Percentiles rank a stretch among this genome's conserved stretches.
phyloP scores from a whole-genome alignment of 2,113 vertebrate species.

The Silurus asotus region DNA sequence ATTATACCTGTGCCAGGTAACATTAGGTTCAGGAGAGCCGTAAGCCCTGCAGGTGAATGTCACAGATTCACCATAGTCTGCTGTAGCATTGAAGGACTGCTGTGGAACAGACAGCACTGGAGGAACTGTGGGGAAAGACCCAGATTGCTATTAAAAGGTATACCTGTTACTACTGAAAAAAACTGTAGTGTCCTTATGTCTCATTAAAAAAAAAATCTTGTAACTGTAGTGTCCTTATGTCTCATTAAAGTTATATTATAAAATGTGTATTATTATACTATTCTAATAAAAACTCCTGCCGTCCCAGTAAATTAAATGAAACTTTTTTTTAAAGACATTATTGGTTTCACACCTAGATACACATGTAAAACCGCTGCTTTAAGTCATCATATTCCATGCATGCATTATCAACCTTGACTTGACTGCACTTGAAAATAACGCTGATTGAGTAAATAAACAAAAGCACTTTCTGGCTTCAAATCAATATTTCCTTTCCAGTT shows the following conservation, averaged over 20 bases:
- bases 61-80: conserved; percentile 88
- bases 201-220: not conserved
- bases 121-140: conserved; percentile 76
- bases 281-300: not conserved
- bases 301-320: not conserved
- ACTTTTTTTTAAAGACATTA: not conserved
- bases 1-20: conserved; percentile 90
- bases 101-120: conserved; percentile 83
- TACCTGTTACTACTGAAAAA: not conserved
- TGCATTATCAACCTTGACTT: conserved; percentile 34
- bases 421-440: conserved; percentile 30
- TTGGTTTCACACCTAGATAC: conserved; percentile 16
- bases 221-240: not conserved
- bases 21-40: conserved; percentile 87
- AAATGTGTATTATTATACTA: not conserved
- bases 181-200: too few relatives aligned
- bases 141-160: not conserved
- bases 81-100: conserved; percentile 92
- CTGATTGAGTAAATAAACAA: conserved; percentile 30
- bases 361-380: conserved; percentile 21
- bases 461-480: conserved; percentile 29
- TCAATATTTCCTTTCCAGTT: conserved; percentile 41
- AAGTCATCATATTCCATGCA: conserved; percentile 26
- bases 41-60: conserved; percentile 86
- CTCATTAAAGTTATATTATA: not conserved